phyloP scores from a whole-genome alignment of 2,113 vertebrate genomes.

The Sterna hirundo region DNA sequence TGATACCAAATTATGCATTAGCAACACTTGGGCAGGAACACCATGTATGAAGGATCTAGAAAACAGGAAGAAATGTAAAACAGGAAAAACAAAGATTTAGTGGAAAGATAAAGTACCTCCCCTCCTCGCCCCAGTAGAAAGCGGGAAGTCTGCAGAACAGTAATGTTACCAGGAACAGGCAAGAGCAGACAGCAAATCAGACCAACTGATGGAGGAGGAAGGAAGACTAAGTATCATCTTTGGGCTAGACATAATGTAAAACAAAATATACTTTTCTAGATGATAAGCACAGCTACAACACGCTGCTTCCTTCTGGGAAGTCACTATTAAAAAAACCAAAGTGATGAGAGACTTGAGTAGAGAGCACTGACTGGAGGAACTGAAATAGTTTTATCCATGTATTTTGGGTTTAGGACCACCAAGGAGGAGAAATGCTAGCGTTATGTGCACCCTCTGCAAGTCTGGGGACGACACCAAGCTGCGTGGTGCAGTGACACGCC shows the following conservation, averaged over 20 bases:
- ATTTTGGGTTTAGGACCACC: not conserved
- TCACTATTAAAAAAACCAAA: not conserved
- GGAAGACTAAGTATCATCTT: not conserved
- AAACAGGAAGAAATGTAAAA: not conserved
- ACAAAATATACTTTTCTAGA: not conserved
- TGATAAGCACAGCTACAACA: not conserved
- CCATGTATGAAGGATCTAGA: not conserved
- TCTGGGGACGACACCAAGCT: not conserved
- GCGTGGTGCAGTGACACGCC: not conserved
- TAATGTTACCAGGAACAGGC: not conserved
- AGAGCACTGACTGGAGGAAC: not conserved
- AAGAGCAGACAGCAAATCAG: not conserved
- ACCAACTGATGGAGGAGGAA: not conserved
- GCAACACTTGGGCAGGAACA: not conserved
- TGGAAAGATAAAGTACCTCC: not conserved
- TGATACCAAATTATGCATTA: not conserved
- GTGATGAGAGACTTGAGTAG: not conserved
- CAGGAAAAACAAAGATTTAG: not conserved
- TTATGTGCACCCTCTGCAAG: not conserved
- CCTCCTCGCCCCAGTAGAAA: not conserved
- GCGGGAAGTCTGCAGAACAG: not conserved
- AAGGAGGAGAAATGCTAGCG: not conserved
- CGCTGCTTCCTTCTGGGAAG: not conserved
- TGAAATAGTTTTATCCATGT: not conserved
- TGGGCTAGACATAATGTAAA: not conserved